These are phyloP conservation scores for Halocynthia roretzi DNA, from an alignment of 23 tunicate species.

Conservation along the genomic window DNA sequence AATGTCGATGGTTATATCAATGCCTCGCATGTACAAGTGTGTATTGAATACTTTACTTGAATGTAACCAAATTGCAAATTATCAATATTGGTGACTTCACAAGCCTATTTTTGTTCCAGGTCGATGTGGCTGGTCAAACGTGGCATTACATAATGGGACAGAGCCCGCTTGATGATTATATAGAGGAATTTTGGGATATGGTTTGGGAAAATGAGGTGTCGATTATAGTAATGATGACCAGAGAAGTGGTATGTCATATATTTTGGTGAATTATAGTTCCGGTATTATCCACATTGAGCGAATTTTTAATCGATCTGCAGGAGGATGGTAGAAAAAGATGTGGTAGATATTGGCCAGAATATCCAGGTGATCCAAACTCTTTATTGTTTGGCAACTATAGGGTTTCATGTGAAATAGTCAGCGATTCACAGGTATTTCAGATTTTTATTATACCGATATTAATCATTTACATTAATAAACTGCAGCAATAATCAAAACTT, in stretches of 20 bases:
- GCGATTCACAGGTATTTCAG: constrained; percentile 10
- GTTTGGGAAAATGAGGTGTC: constrained; percentile 55
- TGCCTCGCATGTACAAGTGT: constrained; percentile 62
- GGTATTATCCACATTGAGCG: background rate
- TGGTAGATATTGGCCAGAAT: constrained; percentile 68
- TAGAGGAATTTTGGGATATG: constrained; percentile 76
- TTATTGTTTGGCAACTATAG: constrained; percentile 50
- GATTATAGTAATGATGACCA: constrained; percentile 51
- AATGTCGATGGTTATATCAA: constrained; percentile 70
- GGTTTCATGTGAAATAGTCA: constrained; percentile 11
- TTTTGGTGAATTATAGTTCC: background rate
- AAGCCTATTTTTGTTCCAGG: constrained; percentile 24
- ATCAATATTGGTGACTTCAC: background rate
- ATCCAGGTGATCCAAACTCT: constrained; percentile 48
- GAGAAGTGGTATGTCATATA: constrained; percentile 49
- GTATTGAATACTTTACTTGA: background rate
- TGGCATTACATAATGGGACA: constrained; percentile 61
- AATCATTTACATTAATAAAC: background rate
- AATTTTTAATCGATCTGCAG: constrained; percentile 15
- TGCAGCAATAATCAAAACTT: background rate
- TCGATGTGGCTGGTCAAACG: constrained; percentile 33
- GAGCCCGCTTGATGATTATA: constrained; percentile 48
- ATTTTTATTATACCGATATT: background rate
- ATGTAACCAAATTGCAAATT: background rate
- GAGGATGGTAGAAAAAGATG: constrained; percentile 68